Evolutionary conservation across 2,888 invertebrate genomes (phyloP), one percentile per base, ranked within the genome.

Genomic region (Callyntrura sp.): DNA sequence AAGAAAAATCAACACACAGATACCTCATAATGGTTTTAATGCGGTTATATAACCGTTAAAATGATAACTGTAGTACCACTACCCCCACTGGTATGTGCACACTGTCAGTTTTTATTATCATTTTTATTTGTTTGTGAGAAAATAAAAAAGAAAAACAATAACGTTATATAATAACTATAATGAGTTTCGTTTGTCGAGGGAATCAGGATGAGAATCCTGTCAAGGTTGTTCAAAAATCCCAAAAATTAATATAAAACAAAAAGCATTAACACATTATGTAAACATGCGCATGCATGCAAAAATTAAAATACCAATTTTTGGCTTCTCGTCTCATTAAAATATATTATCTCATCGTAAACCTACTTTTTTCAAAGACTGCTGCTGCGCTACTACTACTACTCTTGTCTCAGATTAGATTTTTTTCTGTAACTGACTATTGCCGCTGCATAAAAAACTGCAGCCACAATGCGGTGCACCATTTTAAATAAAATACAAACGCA

Each of bases 171-270:
- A 70, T 1, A 70, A 35, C 6, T 4, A 35, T 35, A 35, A 8
- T 51, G 51, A 51, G 12, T 23, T 23, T 60, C 20, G 14, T 28
- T 60, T 68, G 3, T 68, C 20, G 9, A 23, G 70, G 28, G 28
- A 85, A 85, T 85, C 76, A 70, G 85, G 76, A 85, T 85, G 85
- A 85, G 85, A 85, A 85, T 62, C 48, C 85, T 85, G 85, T 78
- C 85, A 85, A 85, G 85, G 85, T 43, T 85, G 43, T 78, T 85
- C 85, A 9, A 12, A 17, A 35, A 35, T 35, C 35, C 35, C 35
- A 35, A 35, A 35, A 35, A 35, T 35, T 35, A 35, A 35, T 35
- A 35, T 35, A 35, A 35, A 68, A 12, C 25, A 68, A 23, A 20
- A 20, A 9, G 20, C 20, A 51, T 51, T 17, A 60, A 60, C n/a